phyloP scores from a whole-genome alignment of 2,113 vertebrate genomes.

The Circaetus gallicus region DNA sequence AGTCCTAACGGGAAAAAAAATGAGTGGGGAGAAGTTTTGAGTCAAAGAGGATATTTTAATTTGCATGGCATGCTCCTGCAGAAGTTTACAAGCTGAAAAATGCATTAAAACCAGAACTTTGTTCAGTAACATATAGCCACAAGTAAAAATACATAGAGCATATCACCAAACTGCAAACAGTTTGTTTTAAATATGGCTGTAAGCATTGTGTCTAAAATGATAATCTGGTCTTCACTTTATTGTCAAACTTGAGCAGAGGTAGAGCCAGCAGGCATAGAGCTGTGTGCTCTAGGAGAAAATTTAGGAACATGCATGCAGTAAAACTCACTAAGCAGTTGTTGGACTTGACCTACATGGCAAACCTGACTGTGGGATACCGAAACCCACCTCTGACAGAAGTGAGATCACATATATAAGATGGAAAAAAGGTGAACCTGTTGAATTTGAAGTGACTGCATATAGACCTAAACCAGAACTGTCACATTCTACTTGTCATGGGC shows the following conservation, averaged over 20 bases:
- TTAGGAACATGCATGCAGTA: background rate
- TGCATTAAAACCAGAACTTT: background rate
- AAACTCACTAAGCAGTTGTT: background rate
- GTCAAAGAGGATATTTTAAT: background rate
- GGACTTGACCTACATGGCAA: background rate
- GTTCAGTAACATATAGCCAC: background rate
- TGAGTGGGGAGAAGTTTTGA: background rate
- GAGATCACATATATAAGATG: rapidly evolving
- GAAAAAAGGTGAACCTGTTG: background rate
- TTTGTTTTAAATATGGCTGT: background rate
- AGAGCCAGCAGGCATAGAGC: background rate
- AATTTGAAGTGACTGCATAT: background rate
- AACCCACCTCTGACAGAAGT: background rate
- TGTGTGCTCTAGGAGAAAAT: background rate
- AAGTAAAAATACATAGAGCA: background rate
- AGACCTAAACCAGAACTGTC: background rate
- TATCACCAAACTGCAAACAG: background rate
- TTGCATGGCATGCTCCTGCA: background rate
- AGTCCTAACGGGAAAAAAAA: background rate
- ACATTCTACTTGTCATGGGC: background rate
- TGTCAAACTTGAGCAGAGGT: background rate
- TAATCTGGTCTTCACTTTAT: background rate
- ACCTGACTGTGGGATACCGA: background rate
- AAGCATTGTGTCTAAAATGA: background rate
- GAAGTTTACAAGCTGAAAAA: slow-evolving; percentile 30